Conservation (phyloP, 1,140 invertebrate genomes). For the Oppia nitens region DNA sequence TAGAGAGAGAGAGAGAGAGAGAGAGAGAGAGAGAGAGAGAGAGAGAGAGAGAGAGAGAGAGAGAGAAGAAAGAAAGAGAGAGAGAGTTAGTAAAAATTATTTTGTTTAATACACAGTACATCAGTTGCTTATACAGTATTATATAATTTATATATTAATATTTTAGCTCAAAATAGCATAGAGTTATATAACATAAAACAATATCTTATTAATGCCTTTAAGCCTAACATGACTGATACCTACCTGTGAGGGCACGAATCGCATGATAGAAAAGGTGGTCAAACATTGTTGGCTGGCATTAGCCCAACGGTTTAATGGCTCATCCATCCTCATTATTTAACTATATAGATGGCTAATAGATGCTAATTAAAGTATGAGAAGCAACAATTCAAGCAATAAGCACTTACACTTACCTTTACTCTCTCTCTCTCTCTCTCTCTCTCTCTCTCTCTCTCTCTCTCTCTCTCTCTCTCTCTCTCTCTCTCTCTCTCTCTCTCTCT, state of each 20-base stretch:
- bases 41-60: too few relatives aligned
- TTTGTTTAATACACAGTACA: too few relatives aligned
- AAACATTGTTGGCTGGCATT: neutral
- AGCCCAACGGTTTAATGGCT: neutral
- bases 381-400: neutral
- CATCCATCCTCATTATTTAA: neutral
- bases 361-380: neutral
- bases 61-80: too few relatives aligned
- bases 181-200: too few relatives aligned
- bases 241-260: neutral
- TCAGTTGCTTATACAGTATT: too few relatives aligned
- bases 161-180: too few relatives aligned
- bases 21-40: too few relatives aligned
- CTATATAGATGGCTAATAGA: neutral
- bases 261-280: neutral
- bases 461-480: neutral
- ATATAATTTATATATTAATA: too few relatives aligned
- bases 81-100: too few relatives aligned
- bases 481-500: too few relatives aligned
- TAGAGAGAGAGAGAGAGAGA: too few relatives aligned
- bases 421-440: neutral
- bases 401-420: neutral
- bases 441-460: neutral
- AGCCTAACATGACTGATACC: neutral
- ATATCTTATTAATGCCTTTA: neutral